Evolutionary conservation across 2,113 vertebrate species (phyloP).

Genomic region (Aphyosemion australe): DNA sequence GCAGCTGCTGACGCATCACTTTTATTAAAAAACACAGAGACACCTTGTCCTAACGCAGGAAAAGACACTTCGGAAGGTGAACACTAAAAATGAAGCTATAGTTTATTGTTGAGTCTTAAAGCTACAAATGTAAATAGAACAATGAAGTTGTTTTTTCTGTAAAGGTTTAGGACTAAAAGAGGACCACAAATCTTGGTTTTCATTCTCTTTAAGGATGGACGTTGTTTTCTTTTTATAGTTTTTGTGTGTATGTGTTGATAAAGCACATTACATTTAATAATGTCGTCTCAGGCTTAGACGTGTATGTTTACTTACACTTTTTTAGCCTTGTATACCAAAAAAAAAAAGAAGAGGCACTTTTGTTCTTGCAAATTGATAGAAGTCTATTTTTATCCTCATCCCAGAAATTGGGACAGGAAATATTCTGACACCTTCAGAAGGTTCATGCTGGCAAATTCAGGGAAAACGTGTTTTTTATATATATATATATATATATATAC

Average conservation of each 20-base stretch:
- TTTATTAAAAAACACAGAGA: constrained; percentile 38
- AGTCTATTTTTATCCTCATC: constrained; percentile 33
- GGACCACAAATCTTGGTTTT: constrained; percentile 49
- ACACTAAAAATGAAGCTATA: constrained; percentile 41
- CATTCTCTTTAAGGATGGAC: constrained; percentile 61
- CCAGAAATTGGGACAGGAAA: constrained; percentile 61
- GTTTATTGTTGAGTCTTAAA: constrained; percentile 40
- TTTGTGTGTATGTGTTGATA: constrained; percentile 47
- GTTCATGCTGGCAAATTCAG: constrained; percentile 50
- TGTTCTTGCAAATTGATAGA: constrained; percentile 43
- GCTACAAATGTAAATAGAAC: constrained; percentile 45
- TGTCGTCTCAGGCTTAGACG: constrained; percentile 70
- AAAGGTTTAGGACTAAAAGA: constrained; percentile 44
- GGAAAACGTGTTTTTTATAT: constrained; percentile 58
- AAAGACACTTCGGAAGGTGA: constrained; percentile 50
- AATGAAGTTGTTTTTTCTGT: constrained; percentile 47
- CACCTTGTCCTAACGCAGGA: constrained; percentile 36
- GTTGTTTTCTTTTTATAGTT: constrained; percentile 63
- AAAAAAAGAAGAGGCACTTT: constrained; percentile 46
- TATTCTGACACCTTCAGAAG: constrained; percentile 63
- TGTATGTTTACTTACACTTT: constrained; percentile 62
- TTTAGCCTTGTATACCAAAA: constrained; percentile 52
- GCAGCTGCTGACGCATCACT: constrained; percentile 41
- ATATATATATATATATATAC: no score
- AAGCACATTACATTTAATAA: constrained; percentile 57